phyloP scores from a whole-genome alignment of 2,113 vertebrate genomes.

The Lota lota region DNA sequence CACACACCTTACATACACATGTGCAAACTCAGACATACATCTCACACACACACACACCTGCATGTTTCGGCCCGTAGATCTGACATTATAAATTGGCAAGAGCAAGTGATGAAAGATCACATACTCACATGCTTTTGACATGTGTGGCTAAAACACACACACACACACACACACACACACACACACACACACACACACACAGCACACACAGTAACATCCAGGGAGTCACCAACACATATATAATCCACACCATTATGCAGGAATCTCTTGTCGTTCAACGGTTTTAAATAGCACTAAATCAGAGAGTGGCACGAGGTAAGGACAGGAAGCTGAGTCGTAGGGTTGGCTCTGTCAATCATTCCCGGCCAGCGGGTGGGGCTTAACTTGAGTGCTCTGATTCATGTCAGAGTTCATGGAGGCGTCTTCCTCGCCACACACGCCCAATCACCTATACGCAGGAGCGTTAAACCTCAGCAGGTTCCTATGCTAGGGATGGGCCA shows the following conservation, averaged over 20 bases:
- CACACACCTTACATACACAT: too few relatives aligned
- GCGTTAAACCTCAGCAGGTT: too few relatives aligned
- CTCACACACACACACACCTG: too few relatives aligned
- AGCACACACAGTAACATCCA: constrained; percentile 23
- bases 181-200: constrained; percentile 14
- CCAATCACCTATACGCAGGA: background rate
- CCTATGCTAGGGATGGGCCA: constrained; percentile 2
- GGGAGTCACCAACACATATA: background rate
- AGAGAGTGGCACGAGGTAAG: too few relatives aligned
- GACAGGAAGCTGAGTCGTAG: background rate
- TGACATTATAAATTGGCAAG: too few relatives aligned
- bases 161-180: background rate
- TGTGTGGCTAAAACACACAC: background rate
- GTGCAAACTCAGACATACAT: background rate
- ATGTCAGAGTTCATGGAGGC: constrained; percentile 10
- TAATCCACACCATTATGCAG: constrained; percentile 5
- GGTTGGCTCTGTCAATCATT: constrained; percentile 30
- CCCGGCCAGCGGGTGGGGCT: constrained; percentile 19
- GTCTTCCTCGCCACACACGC: constrained; percentile 18
- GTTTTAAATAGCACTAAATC: too few relatives aligned
- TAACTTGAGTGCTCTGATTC: constrained; percentile 10
- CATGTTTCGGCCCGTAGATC: too few relatives aligned
- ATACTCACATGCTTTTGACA: too few relatives aligned
- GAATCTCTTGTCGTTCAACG: too few relatives aligned
- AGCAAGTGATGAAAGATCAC: too few relatives aligned